Base-by-base conservation (phyloP, 2,888 invertebrate species). In the Argyresthia albistria region DNA sequence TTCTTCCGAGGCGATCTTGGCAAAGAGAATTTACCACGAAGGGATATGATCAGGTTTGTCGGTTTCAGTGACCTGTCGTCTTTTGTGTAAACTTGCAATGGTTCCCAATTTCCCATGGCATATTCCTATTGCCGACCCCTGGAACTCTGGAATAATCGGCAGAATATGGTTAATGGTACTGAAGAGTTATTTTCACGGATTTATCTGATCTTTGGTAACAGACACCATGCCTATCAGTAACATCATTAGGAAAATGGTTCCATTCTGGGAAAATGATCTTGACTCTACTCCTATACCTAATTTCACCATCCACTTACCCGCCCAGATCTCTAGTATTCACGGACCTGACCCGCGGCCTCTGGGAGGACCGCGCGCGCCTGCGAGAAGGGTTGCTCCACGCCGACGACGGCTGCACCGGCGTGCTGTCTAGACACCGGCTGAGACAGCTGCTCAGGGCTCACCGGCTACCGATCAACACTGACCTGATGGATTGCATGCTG, bases 401-500 rank as follows among this genome's bases (percentile, higher is more conserved):
- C 0, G 88, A 88, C 52, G 77, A 69, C 9, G 62, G 74, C 0
- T 88, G 88, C 54, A 77, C 80, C 7, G 92, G 93, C 11, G 89
- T 80, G 56, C 69, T 95, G 37, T 62, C 89, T 0, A 78, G 86
- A 54, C 75, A 88, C 0, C 89, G 91, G 15, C 67, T 94, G 35
- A 89, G 93, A 37, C 91, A 91, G 15, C 79, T 93, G 16, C 70
- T 95, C 46, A 89, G 91, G 37, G 94, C 92, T 0, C 91, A 92
- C 56, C 89, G 92, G 35, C 65, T 95, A 57, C 95, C 95, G 0
- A 73, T 95, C 7, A 91, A 90, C 58, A 70, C 79, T 12, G 91
- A 93, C 56, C 79, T 95, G 0, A 76, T 94, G 60, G 90, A 93
- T 57, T 91, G 92, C 56, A 90, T 95, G 82, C 77, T 95, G 47